Evolutionary conservation across 2,888 invertebrate genomes (phyloP), one percentile per base, ranked within the genome.

Genomic region (Sesamia inferens): DNA sequence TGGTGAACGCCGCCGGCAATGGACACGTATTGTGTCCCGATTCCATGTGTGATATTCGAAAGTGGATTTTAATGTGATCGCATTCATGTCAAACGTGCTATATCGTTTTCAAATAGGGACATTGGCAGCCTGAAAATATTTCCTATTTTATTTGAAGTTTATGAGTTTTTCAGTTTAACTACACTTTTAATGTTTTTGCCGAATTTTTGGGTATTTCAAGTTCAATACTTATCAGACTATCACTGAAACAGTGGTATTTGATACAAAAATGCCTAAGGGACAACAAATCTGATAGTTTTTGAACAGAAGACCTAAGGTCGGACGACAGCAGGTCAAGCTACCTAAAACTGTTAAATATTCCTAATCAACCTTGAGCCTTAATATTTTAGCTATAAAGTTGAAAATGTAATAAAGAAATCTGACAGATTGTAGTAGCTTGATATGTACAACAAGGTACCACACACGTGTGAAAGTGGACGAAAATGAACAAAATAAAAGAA

Each of bases 1-100:
- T 66, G 73, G 73, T 59, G 64, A 64, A 42, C 63, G 81, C 74
- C 74, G 57, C 4, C 39, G 81, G 86, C 86, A 42, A 44, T 67
- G 68, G 73, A 75, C 66, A 68, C 75, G 66, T 76, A 74, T 84
- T 75, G 71, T 73, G 77, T 76, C 69, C 57, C 66, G 70, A 71
- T 83, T 70, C 63, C 31, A 39, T 51, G 65, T 14, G 48, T 67
- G 68, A 75, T 71, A 73, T 81, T 67, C 51, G 59, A 61, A 74
- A 85, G 61, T 76, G 71, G 64, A 73, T 71, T 80, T 74, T 73
- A 68, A 83, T 83, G 74, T 71, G 86, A 85, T 83, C 72, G 70
- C 65, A 62, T 73, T 84, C 74, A 65, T 66, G 71, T 76, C 59
- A 69, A 69, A 71, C 44, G 67, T 64, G 79, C 67, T 68, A 44